phyloP scores from a whole-genome alignment of 2,797 vertebrate species.

The Syngnathus rostellatus region DNA sequence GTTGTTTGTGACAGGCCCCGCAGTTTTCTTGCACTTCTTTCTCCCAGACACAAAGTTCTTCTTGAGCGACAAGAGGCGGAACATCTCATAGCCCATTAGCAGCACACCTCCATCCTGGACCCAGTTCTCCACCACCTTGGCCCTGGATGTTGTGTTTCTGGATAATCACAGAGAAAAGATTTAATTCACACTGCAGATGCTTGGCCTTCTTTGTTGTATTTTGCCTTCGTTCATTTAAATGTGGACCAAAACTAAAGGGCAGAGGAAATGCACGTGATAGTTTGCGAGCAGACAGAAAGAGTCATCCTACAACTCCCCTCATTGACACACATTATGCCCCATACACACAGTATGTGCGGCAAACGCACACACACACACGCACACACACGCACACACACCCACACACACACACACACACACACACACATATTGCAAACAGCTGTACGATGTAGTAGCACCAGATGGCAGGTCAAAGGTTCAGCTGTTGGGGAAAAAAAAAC shows the following conservation, averaged over 20 bases:
- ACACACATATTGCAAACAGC: background rate
- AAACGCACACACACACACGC: background rate
- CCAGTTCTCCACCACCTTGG: constrained; percentile 92
- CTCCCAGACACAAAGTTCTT: constrained; percentile 88
- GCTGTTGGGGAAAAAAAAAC: background rate
- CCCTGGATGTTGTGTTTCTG: constrained; percentile 85
- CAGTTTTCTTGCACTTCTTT: constrained; percentile 87
- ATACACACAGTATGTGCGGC: background rate
- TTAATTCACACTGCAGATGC: background rate
- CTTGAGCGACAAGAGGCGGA: constrained; percentile 91
- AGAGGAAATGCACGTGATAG: background rate
- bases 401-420: background rate
- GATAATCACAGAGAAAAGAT: background rate
- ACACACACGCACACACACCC: background rate
- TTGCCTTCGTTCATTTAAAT: background rate
- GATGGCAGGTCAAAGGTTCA: background rate
- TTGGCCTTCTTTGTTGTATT: background rate
- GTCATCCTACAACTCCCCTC: background rate
- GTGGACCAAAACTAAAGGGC: background rate
- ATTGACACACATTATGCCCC: background rate
- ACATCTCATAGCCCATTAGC: constrained; percentile 98
- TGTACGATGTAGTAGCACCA: background rate
- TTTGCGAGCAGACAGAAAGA: background rate
- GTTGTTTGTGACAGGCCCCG: constrained; percentile 83
- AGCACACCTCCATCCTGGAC: constrained; percentile 84